Evolutionary conservation across 2,113 vertebrate species (phyloP).

Genomic region (Chionis minor): DNA sequence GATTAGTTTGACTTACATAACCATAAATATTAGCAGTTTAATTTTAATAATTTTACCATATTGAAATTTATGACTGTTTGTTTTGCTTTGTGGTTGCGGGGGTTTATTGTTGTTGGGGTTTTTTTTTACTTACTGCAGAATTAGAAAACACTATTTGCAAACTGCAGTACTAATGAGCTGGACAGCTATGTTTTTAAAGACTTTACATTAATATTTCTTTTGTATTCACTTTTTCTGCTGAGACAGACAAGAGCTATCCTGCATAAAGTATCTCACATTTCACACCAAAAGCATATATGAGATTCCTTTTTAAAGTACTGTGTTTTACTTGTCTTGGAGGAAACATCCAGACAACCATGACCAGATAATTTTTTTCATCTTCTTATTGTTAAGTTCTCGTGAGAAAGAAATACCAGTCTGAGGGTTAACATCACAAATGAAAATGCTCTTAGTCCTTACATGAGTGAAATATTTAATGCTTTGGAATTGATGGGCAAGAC

Average conservation of each 20-base stretch:
- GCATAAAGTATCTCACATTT: not conserved
- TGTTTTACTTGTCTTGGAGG: not conserved
- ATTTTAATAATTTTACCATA: not conserved
- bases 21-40: not conserved
- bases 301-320: not conserved
- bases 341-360: not conserved
- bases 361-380: not conserved
- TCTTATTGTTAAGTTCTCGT: not conserved
- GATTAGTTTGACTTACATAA: not conserved
- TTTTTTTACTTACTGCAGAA: not conserved
- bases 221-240: not conserved
- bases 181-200: not conserved
- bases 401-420: not conserved
- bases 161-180: not conserved
- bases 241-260: not conserved
- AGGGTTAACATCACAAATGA: not conserved
- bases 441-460: not conserved
- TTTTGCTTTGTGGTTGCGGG: not conserved
- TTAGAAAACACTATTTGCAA: not conserved
- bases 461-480: not conserved
- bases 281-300: accelerated
- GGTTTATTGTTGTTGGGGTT: accelerated
- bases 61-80: not conserved
- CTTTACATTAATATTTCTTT: not conserved
- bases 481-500: not conserved